Evolutionary conservation across 1,140 invertebrate genomes (phyloP), one percentile per base, ranked within the genome.

Genomic region (Bilobella aurantiaca): DNA sequence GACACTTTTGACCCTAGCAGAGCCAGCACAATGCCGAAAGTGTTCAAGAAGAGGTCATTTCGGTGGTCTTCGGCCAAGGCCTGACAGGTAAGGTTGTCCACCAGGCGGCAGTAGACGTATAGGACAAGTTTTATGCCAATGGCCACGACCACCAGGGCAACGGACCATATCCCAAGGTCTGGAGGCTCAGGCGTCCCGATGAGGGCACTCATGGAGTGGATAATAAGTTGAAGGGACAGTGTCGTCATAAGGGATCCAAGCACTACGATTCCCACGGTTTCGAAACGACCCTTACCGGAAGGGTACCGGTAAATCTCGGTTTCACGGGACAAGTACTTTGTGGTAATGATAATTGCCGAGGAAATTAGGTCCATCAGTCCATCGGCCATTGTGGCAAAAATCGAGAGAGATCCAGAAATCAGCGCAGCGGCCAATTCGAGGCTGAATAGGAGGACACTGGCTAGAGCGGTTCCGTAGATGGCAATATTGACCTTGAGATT

Each of bases 171-270:
- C 3, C 32, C 59, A 5, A 62, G 21, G 30, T 34, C 32, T 25
- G 59, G 59, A 14, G 23, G 31, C 23, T 62, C 59, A 37, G n/a
- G 31, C 14, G 31, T 23, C 12, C 31, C 31, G n/a, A 37, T 14
- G 3, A 37, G 3, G 3, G 12, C 14, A 18, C 3, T 21, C 30
- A 62, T 21, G 3, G 59, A 62, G n/a, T 62, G 12, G 3, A 62
- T 37, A 23, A 62, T 62, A 12, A 62, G n/a, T 37, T 62, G 59
- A 12, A 37, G 16, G 3, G 59, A 62, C 32, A 62, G 23, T 5
- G 59, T 62, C 3, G 59, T 25, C 59, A 62, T 62, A 25, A 62
- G 59, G 3, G 59, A 37, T 3, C 30, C 59, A 62, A 62, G 42
- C n/a, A 62, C 37, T 5, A 62, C 30, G 25, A 62, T 34, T 27